Evolutionary conservation across 2,888 invertebrate genomes (phyloP).

Genomic region (Strigamia maritima): DNA sequence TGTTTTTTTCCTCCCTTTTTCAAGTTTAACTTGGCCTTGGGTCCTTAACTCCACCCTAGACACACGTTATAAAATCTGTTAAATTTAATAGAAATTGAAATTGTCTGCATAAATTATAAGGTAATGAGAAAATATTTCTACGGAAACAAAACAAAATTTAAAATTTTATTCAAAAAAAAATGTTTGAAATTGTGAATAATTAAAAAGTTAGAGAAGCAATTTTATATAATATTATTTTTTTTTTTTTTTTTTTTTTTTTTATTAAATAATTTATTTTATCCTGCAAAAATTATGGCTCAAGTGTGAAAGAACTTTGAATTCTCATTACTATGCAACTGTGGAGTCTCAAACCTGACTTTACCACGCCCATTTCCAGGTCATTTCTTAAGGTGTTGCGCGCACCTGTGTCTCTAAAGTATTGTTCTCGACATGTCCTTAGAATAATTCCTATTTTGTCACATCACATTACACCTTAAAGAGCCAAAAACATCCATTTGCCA

Average conservation of each 20-base stretch:
- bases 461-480: background rate
- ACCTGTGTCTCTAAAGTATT: conserved; percentile 27
- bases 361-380: conserved; percentile 31
- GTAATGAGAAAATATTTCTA: background rate
- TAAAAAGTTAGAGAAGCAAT: no score
- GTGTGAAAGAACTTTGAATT: conserved; percentile 32
- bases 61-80: conserved; percentile 9
- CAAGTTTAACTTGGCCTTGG: conserved; percentile 32
- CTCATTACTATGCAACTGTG: conserved; percentile 32
- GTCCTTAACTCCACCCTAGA: conserved; percentile 25
- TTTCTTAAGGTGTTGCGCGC: conserved; percentile 29
- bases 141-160: background rate
- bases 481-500: background rate
- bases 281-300: conserved; percentile 1
- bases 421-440: background rate
- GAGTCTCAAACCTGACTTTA: conserved; percentile 27
- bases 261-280: conserved; percentile 5
- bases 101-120: background rate
- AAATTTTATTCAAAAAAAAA: background rate
- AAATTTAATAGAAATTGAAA: background rate
- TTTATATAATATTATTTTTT: background rate
- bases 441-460: background rate
- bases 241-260: background rate
- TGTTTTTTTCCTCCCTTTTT: conserved; percentile 19
- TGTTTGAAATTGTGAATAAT: background rate